A percentile compares a stretch with the other conserved stretches of the same genome.
Evolutionary conservation across 2,113 vertebrate species (phyloP).

Genomic region (Dromas ardeola): DNA sequence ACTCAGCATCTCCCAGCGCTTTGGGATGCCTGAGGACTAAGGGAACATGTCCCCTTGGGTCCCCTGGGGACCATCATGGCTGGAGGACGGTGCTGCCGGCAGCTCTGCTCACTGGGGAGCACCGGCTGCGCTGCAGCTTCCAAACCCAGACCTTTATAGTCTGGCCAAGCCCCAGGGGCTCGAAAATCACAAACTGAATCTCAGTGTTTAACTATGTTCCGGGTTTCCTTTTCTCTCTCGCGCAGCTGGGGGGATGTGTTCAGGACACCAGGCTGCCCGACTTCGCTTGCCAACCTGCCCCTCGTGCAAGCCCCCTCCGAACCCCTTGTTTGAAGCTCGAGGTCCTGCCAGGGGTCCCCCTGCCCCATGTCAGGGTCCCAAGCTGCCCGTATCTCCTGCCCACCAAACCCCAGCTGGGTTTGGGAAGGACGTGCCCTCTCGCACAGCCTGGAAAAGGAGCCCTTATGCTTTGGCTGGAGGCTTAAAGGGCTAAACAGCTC

Average conservation of each 20-base stretch:
- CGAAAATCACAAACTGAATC: slow-evolving; percentile 39
- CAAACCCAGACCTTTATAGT: slow-evolving; percentile 57
- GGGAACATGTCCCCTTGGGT: background rate
- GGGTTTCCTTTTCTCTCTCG: background rate
- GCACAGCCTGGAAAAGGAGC: background rate
- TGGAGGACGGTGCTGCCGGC: fast-evolving
- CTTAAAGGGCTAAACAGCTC: background rate
- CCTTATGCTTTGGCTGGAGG: background rate
- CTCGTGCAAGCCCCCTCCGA: background rate
- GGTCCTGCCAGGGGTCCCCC: background rate
- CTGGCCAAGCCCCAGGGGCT: slow-evolving; percentile 57
- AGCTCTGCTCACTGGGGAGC: background rate
- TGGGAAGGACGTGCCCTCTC: fast-evolving
- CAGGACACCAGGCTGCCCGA: background rate
- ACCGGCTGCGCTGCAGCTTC: background rate
- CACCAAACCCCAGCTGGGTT: background rate
- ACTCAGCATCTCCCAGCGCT: background rate
- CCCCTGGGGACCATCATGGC: background rate
- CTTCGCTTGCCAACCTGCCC: background rate
- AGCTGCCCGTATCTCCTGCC: background rate
- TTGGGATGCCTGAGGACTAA: background rate
- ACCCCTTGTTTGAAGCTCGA: background rate
- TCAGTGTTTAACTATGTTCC: background rate
- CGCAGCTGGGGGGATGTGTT: background rate
- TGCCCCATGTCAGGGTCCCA: background rate